Conservation (phyloP, 1,140 invertebrate genomes). For the Monochamus saltuarius region DNA sequence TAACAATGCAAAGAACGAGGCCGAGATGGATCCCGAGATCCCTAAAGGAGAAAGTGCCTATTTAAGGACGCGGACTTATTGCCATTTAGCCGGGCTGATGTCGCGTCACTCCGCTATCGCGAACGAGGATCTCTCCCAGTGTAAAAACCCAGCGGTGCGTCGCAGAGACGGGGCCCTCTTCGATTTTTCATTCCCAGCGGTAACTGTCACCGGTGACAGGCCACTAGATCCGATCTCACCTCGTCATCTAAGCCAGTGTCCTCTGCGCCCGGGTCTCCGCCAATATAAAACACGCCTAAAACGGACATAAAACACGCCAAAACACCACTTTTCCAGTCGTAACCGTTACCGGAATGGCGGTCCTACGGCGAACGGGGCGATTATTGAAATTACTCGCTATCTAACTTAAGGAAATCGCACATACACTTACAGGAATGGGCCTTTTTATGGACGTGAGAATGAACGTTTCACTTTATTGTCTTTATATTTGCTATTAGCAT, state of each 20-base stretch:
- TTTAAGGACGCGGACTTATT: constrained; percentile 1
- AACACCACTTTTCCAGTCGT: constrained; percentile 13
- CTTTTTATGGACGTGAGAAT: too few species aligned
- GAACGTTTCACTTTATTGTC: too few species aligned
- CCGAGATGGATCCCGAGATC: constrained; percentile 25
- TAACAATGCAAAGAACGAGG: constrained; percentile 27
- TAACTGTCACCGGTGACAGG: constrained; percentile 36
- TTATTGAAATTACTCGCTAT: constrained; percentile 25
- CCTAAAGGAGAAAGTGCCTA: constrained; percentile 11
- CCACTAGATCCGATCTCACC: constrained; percentile 37
- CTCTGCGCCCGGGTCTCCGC: constrained; percentile 1
- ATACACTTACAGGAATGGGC: constrained; percentile 19
- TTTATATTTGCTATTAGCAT: too few species aligned
- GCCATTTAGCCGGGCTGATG: constrained; percentile 23
- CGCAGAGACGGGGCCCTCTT: constrained; percentile 21
- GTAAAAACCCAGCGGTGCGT: constrained; percentile 28
- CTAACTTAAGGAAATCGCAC: constrained; percentile 22
- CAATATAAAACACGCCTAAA: constrained; percentile 18
- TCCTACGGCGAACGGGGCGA: constrained; percentile 20
- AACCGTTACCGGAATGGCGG: constrained; percentile 13
- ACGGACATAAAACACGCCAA: constrained; percentile 19
- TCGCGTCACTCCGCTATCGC: constrained; percentile 23
- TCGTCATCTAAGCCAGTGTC: constrained; percentile 32
- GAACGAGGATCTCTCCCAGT: constrained; percentile 25
- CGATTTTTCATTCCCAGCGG: constrained; percentile 42